Conservation (phyloP, 2,797 vertebrate species). For the Myripristis jacobus region DNA sequence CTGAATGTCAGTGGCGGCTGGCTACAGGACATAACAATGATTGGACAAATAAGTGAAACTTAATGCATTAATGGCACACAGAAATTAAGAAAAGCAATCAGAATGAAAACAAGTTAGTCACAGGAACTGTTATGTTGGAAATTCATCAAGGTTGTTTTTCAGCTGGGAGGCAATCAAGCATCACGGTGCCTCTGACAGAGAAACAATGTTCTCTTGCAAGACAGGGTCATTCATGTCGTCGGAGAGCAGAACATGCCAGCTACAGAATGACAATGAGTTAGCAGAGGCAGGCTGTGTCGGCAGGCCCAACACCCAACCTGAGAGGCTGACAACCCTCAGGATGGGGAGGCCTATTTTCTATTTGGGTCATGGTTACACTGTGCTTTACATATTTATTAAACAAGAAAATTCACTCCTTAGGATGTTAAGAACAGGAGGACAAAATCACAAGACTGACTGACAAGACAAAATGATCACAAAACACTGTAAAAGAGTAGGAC, state of each 20-base stretch:
- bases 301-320: slow-evolving; percentile 7
- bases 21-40: slow-evolving; percentile 46
- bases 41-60: slow-evolving; percentile 17
- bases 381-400: slow-evolving; percentile 16
- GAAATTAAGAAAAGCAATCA: slow-evolving; percentile 12
- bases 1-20: slow-evolving; percentile 74
- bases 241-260: slow-evolving; percentile 5
- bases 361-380: slow-evolving; percentile 46
- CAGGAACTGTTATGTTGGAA: slow-evolving; percentile 9
- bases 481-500: neutral
- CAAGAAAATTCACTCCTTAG: slow-evolving; percentile 1
- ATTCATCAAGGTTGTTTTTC: slow-evolving; percentile 20
- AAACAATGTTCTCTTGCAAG: neutral
- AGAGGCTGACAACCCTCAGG: slow-evolving; percentile 16
- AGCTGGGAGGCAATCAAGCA: neutral
- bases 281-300: neutral
- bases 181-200: neutral
- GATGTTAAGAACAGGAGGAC: neutral
- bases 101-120: slow-evolving; percentile 27
- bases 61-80: neutral
- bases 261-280: slow-evolving; percentile 24
- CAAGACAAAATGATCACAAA: neutral
- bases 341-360: slow-evolving; percentile 45
- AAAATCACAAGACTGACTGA: too few relatives aligned
- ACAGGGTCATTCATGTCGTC: slow-evolving; percentile 1